Evolutionary conservation across 2,888 invertebrate genomes (phyloP), one percentile per base, ranked within the genome.

Genomic region (Cheilosia grossa): DNA sequence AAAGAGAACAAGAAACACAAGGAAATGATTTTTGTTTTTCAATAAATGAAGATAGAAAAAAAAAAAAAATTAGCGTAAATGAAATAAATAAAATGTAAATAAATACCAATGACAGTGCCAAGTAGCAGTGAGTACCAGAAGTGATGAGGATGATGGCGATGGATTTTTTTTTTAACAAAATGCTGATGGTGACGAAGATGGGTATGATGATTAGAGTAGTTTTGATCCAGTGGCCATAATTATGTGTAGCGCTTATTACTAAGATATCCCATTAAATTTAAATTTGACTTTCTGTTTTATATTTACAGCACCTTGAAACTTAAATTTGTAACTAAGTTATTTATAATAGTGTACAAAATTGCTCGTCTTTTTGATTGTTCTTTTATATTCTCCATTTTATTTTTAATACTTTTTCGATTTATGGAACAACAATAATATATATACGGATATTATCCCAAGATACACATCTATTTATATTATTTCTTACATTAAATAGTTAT

Each of bases 101-200:
- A 70, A 80, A 75, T 70, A 63, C 63, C 63, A 67, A 70, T 64
- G 37, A 58, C 44, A 63, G 59, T 63, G 54, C 19, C 61, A 24
- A 49, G 21, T 40, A 59, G 9, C 37, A 37, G 37, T 37, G 37
- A 40, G 58, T 24, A 70, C 58, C 66, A 59, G 47, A 17, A 64
- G 82, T 70, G 74, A 86, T 70, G 53, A 37, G 37, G 13, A 64
- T 63, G 64, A 81, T 86, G 72, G 75, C 54, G 67, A 66, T 58
- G 54, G 24, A 27, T 58, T 47, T 54, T 44, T 63, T 61, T 49
- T 53, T 27, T 33, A 66, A 72, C 64, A 27, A 24, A 58, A 70
- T 58, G 42, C 33, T 58, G 58, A 64, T 79, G 75, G 30, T 51
- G 74, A 21, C 63, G 59, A 27, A 21, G 64, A 72, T 72, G 79